Evolutionary conservation across 2,888 invertebrate species (phyloP).

Genomic region (Tryphoninae sp.): DNA sequence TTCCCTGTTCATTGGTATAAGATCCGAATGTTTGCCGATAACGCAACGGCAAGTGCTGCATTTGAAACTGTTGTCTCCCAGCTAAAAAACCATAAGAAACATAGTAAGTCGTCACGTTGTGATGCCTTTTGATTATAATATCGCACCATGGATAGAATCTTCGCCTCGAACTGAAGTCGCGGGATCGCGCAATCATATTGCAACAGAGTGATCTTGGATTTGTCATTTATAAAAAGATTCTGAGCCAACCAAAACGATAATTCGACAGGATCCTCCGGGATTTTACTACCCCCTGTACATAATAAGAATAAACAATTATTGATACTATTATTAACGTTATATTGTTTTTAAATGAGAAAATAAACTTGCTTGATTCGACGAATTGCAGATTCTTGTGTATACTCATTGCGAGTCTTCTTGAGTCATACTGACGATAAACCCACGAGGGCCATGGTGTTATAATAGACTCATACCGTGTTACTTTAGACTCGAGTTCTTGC

Average conservation of each 20-base stretch:
- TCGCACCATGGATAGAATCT: constrained; percentile 81
- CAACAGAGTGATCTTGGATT: constrained; percentile 85
- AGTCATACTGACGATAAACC: constrained; percentile 86
- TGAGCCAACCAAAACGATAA: constrained; percentile 92
- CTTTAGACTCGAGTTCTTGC: constrained; percentile 70
- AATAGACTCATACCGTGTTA: constrained; percentile 81
- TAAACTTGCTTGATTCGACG: constrained; percentile 73
- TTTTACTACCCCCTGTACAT: constrained; percentile 78
- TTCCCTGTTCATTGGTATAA: constrained; percentile 91
- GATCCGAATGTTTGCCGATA: constrained; percentile 86
- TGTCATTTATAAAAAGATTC: constrained; percentile 87
- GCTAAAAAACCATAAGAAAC: constrained; percentile 27
- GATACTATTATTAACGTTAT: constrained; percentile 72
- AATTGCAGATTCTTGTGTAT: constrained; percentile 76
- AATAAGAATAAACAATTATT: constrained; percentile 29
- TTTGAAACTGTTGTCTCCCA: constrained; percentile 79
- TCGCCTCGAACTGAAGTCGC: constrained; percentile 84
- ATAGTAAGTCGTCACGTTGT: neutral
- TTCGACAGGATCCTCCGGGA: constrained; percentile 87
- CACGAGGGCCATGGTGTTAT: constrained; percentile 86
- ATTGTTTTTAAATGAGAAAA: constrained; percentile 52
- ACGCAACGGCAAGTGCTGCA: constrained; percentile 82
- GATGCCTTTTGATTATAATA: neutral
- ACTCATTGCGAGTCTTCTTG: constrained; percentile 80
- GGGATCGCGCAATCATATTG: constrained; percentile 87